These are phyloP conservation scores for human (Homo sapiens) DNA, from an alignment of 2,113 vertebrate genomes.

Conservation along the genomic window DNA sequence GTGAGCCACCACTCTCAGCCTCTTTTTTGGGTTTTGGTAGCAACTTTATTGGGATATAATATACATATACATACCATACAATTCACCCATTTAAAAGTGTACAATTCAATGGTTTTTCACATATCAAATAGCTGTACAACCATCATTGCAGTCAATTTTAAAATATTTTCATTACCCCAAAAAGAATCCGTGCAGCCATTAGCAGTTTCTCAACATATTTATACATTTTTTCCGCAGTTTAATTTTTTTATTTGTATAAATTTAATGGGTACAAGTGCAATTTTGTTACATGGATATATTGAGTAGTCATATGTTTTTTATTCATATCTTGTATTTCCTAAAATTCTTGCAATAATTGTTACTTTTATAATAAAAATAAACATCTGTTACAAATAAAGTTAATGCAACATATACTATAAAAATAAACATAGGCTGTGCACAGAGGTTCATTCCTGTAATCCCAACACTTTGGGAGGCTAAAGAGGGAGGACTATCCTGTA, in stretches of 20 bases:
- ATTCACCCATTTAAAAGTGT: not conserved
- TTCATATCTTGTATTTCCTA: slow-evolving; percentile 13
- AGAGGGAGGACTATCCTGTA: too few relatives aligned
- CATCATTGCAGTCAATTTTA: not conserved
- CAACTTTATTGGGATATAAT: not conserved
- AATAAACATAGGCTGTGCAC: not conserved
- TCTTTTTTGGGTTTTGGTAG: too few relatives aligned
- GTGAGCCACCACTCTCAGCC: too few relatives aligned
- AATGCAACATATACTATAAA: not conserved
- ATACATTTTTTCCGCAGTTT: not conserved
- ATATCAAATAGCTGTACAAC: not conserved
- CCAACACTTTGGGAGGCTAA: too few relatives aligned
- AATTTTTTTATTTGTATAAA: not conserved
- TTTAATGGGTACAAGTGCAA: not conserved
- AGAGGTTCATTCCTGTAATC: too few relatives aligned
- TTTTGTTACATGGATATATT: not conserved
- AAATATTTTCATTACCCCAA: not conserved
- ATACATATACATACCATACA: not conserved
- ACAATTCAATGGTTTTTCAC: not conserved
- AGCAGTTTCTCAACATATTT: not conserved
- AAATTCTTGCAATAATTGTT: not conserved
- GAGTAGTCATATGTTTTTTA: not conserved
- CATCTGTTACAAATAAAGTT: not conserved
- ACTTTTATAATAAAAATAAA: slow-evolving; percentile 14
- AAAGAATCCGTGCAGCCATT: not conserved